phyloP scores from a whole-genome alignment of 2,888 invertebrate species.

The Polydrusus cervinus region DNA sequence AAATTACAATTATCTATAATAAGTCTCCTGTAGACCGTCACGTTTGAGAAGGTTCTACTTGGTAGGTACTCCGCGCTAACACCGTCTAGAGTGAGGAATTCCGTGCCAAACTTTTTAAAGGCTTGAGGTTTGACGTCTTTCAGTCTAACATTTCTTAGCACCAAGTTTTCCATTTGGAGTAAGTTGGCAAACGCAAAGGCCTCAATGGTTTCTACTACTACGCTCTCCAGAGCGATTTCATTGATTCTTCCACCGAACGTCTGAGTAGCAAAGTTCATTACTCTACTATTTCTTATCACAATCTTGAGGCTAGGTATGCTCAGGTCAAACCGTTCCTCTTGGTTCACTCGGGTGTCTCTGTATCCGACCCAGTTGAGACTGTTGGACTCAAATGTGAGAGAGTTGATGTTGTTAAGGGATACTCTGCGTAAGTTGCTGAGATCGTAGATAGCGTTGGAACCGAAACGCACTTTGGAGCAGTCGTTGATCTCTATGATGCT shows the following conservation, averaged over 20 bases:
- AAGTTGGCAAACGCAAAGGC: slow-evolving; percentile 86
- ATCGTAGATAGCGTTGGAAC: slow-evolving; percentile 75
- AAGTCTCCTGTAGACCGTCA: slow-evolving; percentile 80
- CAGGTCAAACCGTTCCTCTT: slow-evolving; percentile 63
- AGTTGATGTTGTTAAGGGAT: slow-evolving; percentile 76
- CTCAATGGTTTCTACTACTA: slow-evolving; percentile 76
- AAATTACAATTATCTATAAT: slow-evolving; percentile 79
- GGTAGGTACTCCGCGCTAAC: slow-evolving; percentile 77
- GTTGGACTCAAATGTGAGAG: slow-evolving; percentile 77
- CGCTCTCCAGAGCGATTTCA: slow-evolving; percentile 78
- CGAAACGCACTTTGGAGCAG: slow-evolving; percentile 78
- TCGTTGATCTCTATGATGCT: slow-evolving; percentile 76
- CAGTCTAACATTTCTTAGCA: slow-evolving; percentile 77
- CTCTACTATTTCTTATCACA: slow-evolving; percentile 69
- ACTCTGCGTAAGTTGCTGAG: slow-evolving; percentile 79
- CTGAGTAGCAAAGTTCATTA: slow-evolving; percentile 72
- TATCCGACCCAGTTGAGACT: slow-evolving; percentile 76
- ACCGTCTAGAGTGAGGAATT: slow-evolving; percentile 78
- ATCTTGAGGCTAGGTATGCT: slow-evolving; percentile 68
- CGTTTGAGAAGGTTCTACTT: slow-evolving; percentile 83
- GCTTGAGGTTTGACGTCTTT: slow-evolving; percentile 80
- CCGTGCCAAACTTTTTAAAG: slow-evolving; percentile 85
- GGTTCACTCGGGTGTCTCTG: slow-evolving; percentile 60
- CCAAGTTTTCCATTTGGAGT: slow-evolving; percentile 73
- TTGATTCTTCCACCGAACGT: slow-evolving; percentile 83